Conservation (phyloP, 2,113 vertebrate genomes). For the Nanorana parkeri region DNA sequence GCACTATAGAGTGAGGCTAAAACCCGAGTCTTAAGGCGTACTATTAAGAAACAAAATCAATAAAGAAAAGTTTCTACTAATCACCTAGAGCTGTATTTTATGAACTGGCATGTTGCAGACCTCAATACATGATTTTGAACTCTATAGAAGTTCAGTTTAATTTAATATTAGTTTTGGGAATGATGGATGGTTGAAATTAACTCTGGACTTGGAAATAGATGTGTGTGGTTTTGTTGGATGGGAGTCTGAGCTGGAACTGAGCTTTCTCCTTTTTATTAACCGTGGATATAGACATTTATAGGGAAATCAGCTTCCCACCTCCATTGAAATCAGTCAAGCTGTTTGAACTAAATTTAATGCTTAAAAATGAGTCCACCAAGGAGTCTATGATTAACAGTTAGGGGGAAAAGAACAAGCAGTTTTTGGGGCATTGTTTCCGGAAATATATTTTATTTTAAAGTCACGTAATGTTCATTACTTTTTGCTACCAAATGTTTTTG, state of each 20-base stretch:
- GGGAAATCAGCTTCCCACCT: not conserved
- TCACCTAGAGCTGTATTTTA: conserved; percentile 47
- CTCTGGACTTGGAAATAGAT: conserved; percentile 51
- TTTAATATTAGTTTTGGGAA: conserved; percentile 52
- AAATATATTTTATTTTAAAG: no score
- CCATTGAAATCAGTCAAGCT: not conserved
- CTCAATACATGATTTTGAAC: conserved; percentile 45
- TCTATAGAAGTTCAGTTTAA: conserved; percentile 52
- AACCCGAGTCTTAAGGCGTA: not conserved
- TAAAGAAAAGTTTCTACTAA: conserved; percentile 45
- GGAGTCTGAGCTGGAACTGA: conserved; percentile 38
- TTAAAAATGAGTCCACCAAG: not conserved
- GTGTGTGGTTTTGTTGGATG: conserved; percentile 47
- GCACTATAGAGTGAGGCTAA: not conserved
- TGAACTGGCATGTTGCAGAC: conserved; percentile 52
- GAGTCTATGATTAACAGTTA: no score
- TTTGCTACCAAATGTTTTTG: no score
- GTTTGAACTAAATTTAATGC: conserved; percentile 1
- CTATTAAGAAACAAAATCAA: conserved; percentile 31
- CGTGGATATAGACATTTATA: not conserved
- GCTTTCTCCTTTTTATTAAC: not conserved
- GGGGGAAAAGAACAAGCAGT: no score
- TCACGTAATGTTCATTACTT: no score
- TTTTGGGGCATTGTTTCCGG: no score
- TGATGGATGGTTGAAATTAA: conserved; percentile 57